Evolutionary conservation across 2,797 vertebrate genomes (phyloP), one percentile per base, ranked within the genome.

Genomic region (Steatocranus sp.): DNA sequence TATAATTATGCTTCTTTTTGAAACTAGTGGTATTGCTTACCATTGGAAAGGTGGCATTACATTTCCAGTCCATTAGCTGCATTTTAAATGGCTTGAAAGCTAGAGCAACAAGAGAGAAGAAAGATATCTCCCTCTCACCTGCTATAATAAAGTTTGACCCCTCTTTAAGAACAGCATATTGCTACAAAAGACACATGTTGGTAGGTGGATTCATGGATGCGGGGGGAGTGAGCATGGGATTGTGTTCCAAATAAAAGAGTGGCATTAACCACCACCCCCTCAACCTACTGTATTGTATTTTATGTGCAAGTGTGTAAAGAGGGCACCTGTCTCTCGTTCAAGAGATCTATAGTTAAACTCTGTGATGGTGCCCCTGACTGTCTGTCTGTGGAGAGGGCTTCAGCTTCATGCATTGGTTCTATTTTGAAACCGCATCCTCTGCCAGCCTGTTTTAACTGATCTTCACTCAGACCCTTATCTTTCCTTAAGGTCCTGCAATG

Each of bases 291-390:
- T 75, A 85, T 91, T 86, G 83, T 58, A 84, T 90, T 93, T 92
- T 90, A 92, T 84, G 83, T 89, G 83, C 38, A 51, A 50, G 66
- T 53, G 81, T 84, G 80, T 93, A 86, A 91, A 93, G 91, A 77
- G 79, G 81, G 61, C 95, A 94, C 94, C 93, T 95, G 93, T 91
- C 81, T 85, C 88, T 91, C 27, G 75, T 94, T 91, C 93, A 93
- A 92, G 30, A 38, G 15, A 79, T 32, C 34, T 82, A n/a, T 58
- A 41, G 51, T 74, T 75, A 81, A 73, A 63, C 76, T 53, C 18
- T 54, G 18, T 32, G n/a, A 41, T 68, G 51, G 56, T 85, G 83
- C 81, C 27, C 75, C 54, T 34, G 3, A 11, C 61, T 20, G 48
- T 81, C 51, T 81, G 70, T 15, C 46, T 48, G 25, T 48, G 43